Base-by-base conservation (phyloP, 2,888 invertebrate genomes). In the Pyrgus malvae region DNA sequence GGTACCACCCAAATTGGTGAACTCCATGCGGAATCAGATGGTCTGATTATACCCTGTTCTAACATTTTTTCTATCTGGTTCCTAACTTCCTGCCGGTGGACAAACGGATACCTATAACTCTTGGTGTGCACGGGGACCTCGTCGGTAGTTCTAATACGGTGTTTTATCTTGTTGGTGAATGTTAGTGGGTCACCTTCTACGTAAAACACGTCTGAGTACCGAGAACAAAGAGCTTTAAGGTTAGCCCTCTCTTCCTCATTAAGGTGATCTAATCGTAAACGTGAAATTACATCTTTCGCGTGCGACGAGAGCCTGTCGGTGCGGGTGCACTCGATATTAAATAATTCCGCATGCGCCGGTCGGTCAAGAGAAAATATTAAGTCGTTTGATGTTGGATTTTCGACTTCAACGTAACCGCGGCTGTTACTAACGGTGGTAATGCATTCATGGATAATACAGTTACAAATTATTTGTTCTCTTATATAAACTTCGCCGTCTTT, bases 401-500 rank as follows among this genome's bases (percentile, higher is more conserved):
- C 38, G 11, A 62, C 31, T 53, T 56, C 53, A 27, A 61, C 8
- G 31, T 53, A 46, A 11, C 53, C 57, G n/a, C 42, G 54, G 23
- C 25, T 55, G n/a, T 59, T 42, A 19, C 1, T 12, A 11, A 51
- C 44, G 14, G 31, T 40, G 2, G 60, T 56, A 16, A 60, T 14
- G n/a, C 58, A 60, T 12, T 56, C 58, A 3, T 27, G 29, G 0
- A 61, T 53, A 12, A 44, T 25, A 23, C 59, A 61, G 14, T 59
- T 57, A 23, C 38, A 55, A 2, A 59, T 38, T 7, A 37, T 33
- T 46, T 58, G 58, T 12, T 56, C 55, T 0, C 14, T 21, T 2
- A 64, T 44, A 16, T 55, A 46, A 8, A 48, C 61, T 7, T 64
- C 62, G 6, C 64, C 63, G 25, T 63, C 55, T 3, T 8, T 17